Evolutionary conservation across 2,888 invertebrate species (phyloP), one percentile per base, ranked within the genome.

Genomic region (Zonitis immaculata): DNA sequence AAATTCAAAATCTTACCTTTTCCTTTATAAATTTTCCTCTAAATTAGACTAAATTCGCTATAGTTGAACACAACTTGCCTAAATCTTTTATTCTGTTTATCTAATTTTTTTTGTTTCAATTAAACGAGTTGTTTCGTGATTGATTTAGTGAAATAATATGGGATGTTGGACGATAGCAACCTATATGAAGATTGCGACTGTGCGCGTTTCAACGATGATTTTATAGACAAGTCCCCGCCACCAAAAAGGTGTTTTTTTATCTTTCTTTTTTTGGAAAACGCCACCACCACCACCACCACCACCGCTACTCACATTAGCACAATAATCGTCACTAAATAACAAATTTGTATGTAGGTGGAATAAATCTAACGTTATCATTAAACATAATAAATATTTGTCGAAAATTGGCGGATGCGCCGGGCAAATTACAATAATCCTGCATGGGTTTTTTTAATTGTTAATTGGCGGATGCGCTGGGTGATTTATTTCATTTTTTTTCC

Each of bases 201-300:
- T 56, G 56, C 56, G 56, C 56, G 49, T 39, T 49, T 28, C 44
- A 47, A 42, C 48, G 27, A 39, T 46, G 27, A 51, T 56, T 56
- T 35, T 56, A 56, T 56, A 56, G 52, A 32, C n/a, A 56, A 32
- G 56, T 52, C 56, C 56, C 56, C 56, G 56, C 56, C 56, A 56
- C 50, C 32, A 50, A 47, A 47, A 49, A 52, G 27, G 20, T 47
- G 56, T n/a, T n/a, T n/a, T n/a, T n/a, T n/a, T n/a, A n/a, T 20
- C 39, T 18, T 18, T 39, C 39, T 39, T 56, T 51, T 56, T 55
- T 49, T 45, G 35, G 44, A 52, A 39, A 20, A 32, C 51, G 51
- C 47, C 26, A 47, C 42, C 45, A 45, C 45, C 27, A 26, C 14
- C 45, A 26, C 18, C 18, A n/a, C 47, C 26, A 47, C 42, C 45